These are phyloP conservation scores for Cydia splendana DNA, from an alignment of 1,140 invertebrate species.

Conservation along the genomic window DNA sequence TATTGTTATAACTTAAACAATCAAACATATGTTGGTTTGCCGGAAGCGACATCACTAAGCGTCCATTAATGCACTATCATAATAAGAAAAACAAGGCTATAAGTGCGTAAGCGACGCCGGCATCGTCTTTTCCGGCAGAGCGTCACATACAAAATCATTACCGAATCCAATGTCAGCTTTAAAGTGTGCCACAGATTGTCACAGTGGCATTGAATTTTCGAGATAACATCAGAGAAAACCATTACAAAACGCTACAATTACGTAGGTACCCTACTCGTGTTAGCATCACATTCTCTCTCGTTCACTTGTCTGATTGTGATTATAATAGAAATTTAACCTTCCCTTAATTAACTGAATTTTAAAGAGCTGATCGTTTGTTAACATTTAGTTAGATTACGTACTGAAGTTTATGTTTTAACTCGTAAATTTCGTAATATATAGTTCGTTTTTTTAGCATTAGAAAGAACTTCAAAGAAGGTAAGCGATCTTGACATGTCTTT, in stretches of 20 bases:
- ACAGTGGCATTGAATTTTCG: conserved; percentile 17
- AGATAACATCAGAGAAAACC: conserved; percentile 23
- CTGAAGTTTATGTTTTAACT: no score
- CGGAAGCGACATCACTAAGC: background rate
- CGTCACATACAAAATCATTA: conserved; percentile 11
- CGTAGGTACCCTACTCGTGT: background rate
- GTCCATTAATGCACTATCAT: background rate
- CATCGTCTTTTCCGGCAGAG: background rate
- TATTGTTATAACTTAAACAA: no score
- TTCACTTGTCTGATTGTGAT: background rate
- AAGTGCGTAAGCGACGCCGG: background rate
- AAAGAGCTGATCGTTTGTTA: no score
- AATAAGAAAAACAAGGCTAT: background rate
- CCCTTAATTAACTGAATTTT: background rate
- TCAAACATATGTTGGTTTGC: background rate
- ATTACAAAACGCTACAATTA: conserved; percentile 22
- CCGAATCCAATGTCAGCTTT: conserved; percentile 10
- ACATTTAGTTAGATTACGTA: no score
- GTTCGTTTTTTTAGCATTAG: no score
- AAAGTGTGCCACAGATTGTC: conserved; percentile 10
- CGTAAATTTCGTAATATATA: no score
- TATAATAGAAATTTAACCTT: background rate
- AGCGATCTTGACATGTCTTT: no score
- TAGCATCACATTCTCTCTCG: background rate
- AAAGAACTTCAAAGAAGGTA: no score